Evolutionary conservation across 2,113 vertebrate genomes (phyloP), one percentile per base, ranked within the genome.

Genomic region (Cryptotis parvus): DNA sequence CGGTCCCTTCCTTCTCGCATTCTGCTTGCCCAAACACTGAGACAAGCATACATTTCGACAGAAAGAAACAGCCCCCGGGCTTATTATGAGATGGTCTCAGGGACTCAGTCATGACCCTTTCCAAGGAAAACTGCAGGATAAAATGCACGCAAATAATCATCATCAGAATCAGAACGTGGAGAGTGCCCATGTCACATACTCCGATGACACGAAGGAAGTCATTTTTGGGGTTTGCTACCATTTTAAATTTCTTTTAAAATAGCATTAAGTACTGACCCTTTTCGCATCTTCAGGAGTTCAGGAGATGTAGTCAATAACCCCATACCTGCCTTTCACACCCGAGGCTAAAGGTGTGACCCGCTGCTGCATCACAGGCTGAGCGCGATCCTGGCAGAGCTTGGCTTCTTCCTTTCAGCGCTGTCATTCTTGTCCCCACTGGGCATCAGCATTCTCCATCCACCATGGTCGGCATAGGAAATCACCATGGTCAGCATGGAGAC

Each of bases 201-300:
- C 26, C 49, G 66, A 65, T 45, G 16, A 55, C 26, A 68, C 29
- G 61, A 79, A 76, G 43, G 43, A 72, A 92, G 93, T 66, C 41
- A 84, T 70, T 76, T 3, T 15, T 83, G 78, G 16, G 35, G 68
- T 89, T 43, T 73, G 24, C 45, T 87, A 29, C 27, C 12, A 65
- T 77, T 85, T 77, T 63, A 78, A 73, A 65, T 15, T 58, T 92
- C 45, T 35, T 95, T 75, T 37, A 55, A 84, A 76, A 68, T 83
- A 70, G 9, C 84, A 49, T 80, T 49, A 74, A 15, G 14, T 31
- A 27, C 29, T 52, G 27, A 69, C 61, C 14, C 84, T 77, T 65
- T 77, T 37, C 20, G n/a, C n/a, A n/a, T 9, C 12, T 41, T 43
- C 52, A 27, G 33, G 49, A 63, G 9, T 49, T 49, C 45, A 49